Base-by-base conservation (phyloP, 2,797 vertebrate species). In the Crax fasciolata region DNA sequence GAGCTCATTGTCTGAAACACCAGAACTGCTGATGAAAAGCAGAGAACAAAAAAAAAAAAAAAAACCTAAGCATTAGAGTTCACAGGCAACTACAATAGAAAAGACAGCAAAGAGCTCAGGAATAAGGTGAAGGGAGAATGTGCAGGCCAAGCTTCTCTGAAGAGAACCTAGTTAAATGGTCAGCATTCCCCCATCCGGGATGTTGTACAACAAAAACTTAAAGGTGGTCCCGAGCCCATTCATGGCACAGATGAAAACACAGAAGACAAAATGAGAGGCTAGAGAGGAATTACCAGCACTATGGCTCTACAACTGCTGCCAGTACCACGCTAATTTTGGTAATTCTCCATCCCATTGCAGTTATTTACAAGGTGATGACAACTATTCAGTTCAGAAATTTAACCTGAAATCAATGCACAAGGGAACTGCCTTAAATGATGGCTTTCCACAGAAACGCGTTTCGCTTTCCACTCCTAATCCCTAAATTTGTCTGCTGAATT, bases 1-100 rank as follows among this genome's bases (percentile, higher is more conserved):
- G 52, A 96, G 71, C 83, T 90, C 66, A 91, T 10, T 87, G 70
- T 93, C 73, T 68, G 51, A 94, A 55, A 71, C 71, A 90, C 30
- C 54, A 90, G 32, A 88, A 70, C 61, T 35, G 74, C 74, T 24
- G 16, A 84, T 41, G 59, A 93, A 93, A 95, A 70, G 87, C 62
- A 81, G 90, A 44, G 73, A 79, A 94, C 67, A 71, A 78, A 80
- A 86, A 49, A 63, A 52, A 71, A 13, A 28, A 54, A 35, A 49
- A 10, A 74, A 66, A 83, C 4, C 16, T 65, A 59, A 83, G 89
- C 6, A 25, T 83, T 87, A 77, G 16, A 75, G 67, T 48, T 78
- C 74, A 84, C 39, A 81, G 27, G 27, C 23, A 49, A 7, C 28
- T 85, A 17, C 9, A 55, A 57, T 11, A 52, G 72, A 0, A 78